A percentile compares a stretch with the other conserved stretches of the same genome.
phyloP scores from a whole-genome alignment of 2,797 vertebrate genomes.

The Chanos chanos region DNA sequence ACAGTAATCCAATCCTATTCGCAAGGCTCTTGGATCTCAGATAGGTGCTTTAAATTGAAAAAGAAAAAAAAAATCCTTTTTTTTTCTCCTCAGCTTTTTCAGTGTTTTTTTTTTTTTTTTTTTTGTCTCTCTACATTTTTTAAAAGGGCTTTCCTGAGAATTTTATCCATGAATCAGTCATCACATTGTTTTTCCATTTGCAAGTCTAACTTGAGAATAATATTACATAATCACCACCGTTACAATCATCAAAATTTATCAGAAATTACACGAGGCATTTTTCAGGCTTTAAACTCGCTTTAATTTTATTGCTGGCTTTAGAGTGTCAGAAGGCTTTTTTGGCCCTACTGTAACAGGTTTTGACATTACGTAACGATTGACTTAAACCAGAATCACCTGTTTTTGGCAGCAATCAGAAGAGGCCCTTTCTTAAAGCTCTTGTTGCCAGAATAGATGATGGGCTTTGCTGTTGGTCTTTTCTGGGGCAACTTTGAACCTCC shows the following conservation, averaged over 20 bases:
- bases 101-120: neutral
- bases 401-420: neutral
- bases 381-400: neutral
- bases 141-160: too few species aligned
- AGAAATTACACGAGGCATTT: too few species aligned
- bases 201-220: too few species aligned
- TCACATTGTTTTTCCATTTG: too few species aligned
- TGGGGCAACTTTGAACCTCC: slow-evolving; percentile 61
- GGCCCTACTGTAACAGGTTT: too few species aligned
- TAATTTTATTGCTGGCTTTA: neutral
- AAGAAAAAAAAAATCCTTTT: too few species aligned
- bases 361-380: too few species aligned
- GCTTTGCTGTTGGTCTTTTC: slow-evolving; percentile 50
- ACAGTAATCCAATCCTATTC: slow-evolving; percentile 82
- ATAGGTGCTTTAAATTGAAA: slow-evolving; percentile 82
- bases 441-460: neutral
- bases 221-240: too few species aligned
- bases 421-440: neutral
- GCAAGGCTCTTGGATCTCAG: slow-evolving; percentile 76
- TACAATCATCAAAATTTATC: too few species aligned
- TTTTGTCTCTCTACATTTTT: slow-evolving; percentile 22
- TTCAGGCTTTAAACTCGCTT: too few species aligned
- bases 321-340: slow-evolving; percentile 19
- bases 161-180: too few species aligned
- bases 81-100: slow-evolving; percentile 38